These are phyloP conservation scores for Drepana falcataria DNA, from an alignment of 2,888 invertebrate species.

Conservation along the genomic window DNA sequence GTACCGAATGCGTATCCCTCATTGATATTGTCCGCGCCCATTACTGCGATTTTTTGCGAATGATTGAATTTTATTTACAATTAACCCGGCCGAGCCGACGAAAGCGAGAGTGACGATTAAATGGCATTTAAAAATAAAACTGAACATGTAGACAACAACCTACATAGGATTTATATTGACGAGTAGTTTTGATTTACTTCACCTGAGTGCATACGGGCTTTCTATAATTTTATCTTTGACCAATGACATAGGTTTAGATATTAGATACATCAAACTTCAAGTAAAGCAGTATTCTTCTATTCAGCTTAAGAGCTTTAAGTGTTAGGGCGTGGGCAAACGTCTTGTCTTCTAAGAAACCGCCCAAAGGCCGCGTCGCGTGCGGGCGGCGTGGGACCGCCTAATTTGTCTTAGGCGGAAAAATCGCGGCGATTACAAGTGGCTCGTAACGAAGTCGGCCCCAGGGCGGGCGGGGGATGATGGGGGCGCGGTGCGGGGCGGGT, in stretches of 20 bases:
- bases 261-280: too few relatives aligned
- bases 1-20: slow-evolving; percentile 51
- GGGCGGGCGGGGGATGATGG: slow-evolving; percentile 35
- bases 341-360: slow-evolving; percentile 59
- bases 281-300: too few relatives aligned
- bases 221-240: too few relatives aligned
- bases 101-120: slow-evolving; percentile 76
- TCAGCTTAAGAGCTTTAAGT: too few relatives aligned
- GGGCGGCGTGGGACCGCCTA: slow-evolving; percentile 66
- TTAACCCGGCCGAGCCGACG: slow-evolving; percentile 64
- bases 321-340: slow-evolving; percentile 43
- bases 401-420: slow-evolving; percentile 79
- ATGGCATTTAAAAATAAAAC: slow-evolving; percentile 78
- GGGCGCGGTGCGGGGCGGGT: slow-evolving; percentile 21
- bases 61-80: slow-evolving; percentile 79
- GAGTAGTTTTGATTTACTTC: too few relatives aligned
- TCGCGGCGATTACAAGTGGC: slow-evolving; percentile 78
- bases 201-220: too few relatives aligned
- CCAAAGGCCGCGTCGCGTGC: slow-evolving; percentile 49
- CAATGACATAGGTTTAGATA: too few relatives aligned
- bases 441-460: slow-evolving; percentile 74
- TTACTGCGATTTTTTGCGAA: slow-evolving; percentile 74
- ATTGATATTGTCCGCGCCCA: slow-evolving; percentile 68
- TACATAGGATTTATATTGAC: slow-evolving; percentile 13
- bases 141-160: slow-evolving; percentile 57